phyloP scores from a whole-genome alignment of 1,140 invertebrate genomes.

The Goniozus legneri region DNA sequence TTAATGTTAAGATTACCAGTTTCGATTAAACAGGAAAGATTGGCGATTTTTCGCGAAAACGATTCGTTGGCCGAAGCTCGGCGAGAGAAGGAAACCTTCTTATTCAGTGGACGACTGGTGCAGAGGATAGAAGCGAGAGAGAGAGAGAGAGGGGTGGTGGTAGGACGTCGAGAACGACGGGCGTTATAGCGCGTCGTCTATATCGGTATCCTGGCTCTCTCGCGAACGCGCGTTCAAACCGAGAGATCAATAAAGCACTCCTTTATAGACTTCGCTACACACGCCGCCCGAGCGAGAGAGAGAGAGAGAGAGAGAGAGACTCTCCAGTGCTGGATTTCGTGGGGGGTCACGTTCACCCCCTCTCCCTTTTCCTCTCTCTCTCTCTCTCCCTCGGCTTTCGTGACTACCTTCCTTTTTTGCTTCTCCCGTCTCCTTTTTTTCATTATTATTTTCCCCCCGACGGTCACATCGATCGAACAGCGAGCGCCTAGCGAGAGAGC shows the following conservation, averaged over 20 bases:
- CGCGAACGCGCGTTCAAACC: conserved; percentile 51
- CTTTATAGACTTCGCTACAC: conserved; percentile 52
- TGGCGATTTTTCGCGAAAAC: too few species aligned
- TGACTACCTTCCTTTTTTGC: too few species aligned
- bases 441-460: too few species aligned
- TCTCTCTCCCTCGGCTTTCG: background rate
- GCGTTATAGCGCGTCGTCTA: conserved; percentile 25
- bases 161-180: background rate
- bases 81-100: background rate
- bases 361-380: conserved; percentile 2
- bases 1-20: too few species aligned
- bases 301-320: too few species aligned
- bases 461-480: too few species aligned
- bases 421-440: background rate
- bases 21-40: too few species aligned
- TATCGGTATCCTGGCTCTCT: conserved; percentile 52
- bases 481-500: too few species aligned
- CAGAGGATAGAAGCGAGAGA: background rate
- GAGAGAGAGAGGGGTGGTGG: background rate
- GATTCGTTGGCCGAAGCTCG: conserved; percentile 2
- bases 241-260: conserved; percentile 55
- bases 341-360: background rate
- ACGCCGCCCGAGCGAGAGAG: too few species aligned
- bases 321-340: too few species aligned
- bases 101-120: background rate